Conservation (phyloP, 2,888 invertebrate genomes). For the Ochropleura plecta region DNA sequence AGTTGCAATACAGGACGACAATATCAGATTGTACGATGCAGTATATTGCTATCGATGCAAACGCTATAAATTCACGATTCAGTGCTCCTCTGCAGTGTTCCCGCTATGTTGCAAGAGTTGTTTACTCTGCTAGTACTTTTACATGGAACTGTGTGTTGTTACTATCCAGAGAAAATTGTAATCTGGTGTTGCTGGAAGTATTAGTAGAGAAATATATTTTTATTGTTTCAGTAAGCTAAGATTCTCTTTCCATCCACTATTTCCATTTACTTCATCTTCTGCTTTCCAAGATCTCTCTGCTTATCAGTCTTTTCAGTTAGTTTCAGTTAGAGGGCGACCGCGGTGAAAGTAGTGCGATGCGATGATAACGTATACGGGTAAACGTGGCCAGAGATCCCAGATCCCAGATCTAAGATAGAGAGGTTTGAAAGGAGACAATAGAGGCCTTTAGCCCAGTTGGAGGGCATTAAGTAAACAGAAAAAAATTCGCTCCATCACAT, state of each 20-base stretch:
- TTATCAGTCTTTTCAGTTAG: too few relatives aligned
- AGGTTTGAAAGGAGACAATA: too few relatives aligned
- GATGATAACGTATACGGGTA: too few relatives aligned
- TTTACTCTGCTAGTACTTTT: constrained; percentile 33
- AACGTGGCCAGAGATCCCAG: too few relatives aligned
- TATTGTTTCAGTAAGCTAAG: background rate
- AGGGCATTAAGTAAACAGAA: too few relatives aligned
- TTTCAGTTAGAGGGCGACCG: too few relatives aligned
- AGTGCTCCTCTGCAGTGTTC: constrained; percentile 40
- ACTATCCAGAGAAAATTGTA: constrained; percentile 2
- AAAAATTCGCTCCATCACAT: too few relatives aligned
- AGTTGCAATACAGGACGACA: constrained; percentile 32
- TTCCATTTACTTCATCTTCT: too few relatives aligned
- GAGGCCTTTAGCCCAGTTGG: too few relatives aligned
- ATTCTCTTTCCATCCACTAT: background rate
- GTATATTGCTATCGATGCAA: constrained; percentile 56
- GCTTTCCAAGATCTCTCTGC: too few relatives aligned
- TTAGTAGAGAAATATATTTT: background rate
- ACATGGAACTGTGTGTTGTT: constrained; percentile 22
- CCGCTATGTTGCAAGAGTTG: constrained; percentile 47
- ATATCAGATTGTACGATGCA: constrained; percentile 53
- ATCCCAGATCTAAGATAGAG: too few relatives aligned
- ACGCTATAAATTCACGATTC: constrained; percentile 60
- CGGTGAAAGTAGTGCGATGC: too few relatives aligned
- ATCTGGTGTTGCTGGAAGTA: background rate